Percentiles rank a stretch among this genome's conserved stretches.
phyloP scores from a whole-genome alignment of 2,113 vertebrate genomes.

The Charina bottae region DNA sequence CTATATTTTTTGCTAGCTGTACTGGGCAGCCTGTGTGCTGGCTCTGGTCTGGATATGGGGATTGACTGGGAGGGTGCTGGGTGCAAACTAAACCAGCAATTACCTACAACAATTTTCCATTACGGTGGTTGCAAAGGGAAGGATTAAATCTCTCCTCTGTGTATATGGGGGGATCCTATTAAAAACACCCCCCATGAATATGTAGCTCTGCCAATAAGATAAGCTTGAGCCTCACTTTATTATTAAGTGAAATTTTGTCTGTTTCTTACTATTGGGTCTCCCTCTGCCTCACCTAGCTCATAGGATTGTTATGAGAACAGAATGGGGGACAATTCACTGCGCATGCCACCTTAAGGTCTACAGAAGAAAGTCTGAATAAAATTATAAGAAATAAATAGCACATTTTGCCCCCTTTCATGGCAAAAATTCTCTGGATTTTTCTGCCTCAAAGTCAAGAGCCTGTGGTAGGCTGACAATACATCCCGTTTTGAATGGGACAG shows the following conservation, averaged over 20 bases:
- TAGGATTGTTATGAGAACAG: not conserved
- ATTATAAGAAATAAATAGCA: not conserved
- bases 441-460: not conserved
- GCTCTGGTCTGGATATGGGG: too few relatives aligned
- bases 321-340: not conserved
- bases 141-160: not conserved
- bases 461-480: too few relatives aligned
- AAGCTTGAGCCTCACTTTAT: not conserved
- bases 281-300: too few relatives aligned
- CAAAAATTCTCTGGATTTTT: not conserved
- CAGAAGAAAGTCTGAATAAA: not conserved
- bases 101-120: too few relatives aligned
- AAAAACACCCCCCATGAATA: not conserved
- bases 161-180: too few relatives aligned
- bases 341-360: not conserved
- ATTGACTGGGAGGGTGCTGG: too few relatives aligned
- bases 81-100: too few relatives aligned
- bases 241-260: not conserved
- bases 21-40: too few relatives aligned
- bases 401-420: not conserved
- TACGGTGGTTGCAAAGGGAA: not conserved
- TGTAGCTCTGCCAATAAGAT: not conserved
- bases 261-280: not conserved
- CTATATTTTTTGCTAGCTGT: too few relatives aligned
- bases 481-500: too few relatives aligned